Percentiles rank a stretch among this genome's conserved stretches.
Conservation (phyloP, 2,888 invertebrate species). For the Candidula unifasciata region DNA sequence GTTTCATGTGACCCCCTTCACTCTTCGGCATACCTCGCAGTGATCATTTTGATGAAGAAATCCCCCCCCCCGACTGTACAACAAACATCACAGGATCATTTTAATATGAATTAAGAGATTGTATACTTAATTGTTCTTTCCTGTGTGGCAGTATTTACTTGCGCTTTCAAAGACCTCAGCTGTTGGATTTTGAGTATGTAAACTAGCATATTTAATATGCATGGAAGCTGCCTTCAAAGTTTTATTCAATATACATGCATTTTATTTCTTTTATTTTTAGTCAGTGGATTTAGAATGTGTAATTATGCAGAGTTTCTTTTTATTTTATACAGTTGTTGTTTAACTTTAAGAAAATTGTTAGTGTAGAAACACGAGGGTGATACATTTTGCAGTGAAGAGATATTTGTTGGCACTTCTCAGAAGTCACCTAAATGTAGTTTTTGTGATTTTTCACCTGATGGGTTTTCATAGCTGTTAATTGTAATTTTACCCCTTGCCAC, state of each 20-base stretch:
- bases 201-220: neutral
- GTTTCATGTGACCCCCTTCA: constrained; percentile 85
- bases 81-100: too few species aligned
- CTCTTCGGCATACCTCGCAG: constrained; percentile 24
- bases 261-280: constrained; percentile 7
- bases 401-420: too few species aligned
- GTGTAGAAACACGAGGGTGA: too few species aligned
- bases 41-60: constrained; percentile 26
- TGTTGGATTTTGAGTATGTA: neutral
- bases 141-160: neutral
- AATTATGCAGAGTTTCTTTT: neutral
- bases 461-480: too few species aligned
- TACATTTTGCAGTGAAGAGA: too few species aligned
- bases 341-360: neutral
- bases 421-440: too few species aligned
- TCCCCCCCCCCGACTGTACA: too few species aligned
- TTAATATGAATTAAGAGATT: neutral
- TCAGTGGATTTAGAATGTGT: neutral
- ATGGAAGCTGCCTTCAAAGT: neutral
- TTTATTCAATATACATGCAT: neutral
- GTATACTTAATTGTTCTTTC: constrained; percentile 4
- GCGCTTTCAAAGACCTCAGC: neutral
- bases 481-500: too few species aligned
- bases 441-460: too few species aligned
- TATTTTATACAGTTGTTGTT: neutral